phyloP scores from a whole-genome alignment of 2,113 vertebrate species.

The Chlamydotis undulata region DNA sequence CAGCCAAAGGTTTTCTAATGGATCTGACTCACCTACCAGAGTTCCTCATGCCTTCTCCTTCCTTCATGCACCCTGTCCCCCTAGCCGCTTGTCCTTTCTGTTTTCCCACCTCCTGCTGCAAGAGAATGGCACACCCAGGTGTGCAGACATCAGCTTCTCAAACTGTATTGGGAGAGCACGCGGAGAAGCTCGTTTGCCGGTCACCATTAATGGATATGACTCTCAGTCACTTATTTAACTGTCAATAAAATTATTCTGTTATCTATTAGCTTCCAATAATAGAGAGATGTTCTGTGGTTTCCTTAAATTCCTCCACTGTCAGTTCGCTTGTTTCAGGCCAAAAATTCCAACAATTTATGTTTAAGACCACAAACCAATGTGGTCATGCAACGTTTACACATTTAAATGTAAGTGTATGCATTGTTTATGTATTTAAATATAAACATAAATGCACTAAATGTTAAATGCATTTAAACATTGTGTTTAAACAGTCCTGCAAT shows the following conservation, averaged over 20 bases:
- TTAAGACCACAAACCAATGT: not conserved
- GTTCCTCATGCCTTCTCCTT: not conserved
- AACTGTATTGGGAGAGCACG: not conserved
- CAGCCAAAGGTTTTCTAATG: not conserved
- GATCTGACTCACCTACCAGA: not conserved
- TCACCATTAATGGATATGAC: not conserved
- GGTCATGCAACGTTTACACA: not conserved
- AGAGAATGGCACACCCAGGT: not conserved
- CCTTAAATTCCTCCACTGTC: not conserved
- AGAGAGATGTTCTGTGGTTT: not conserved
- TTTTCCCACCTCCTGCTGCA: not conserved
- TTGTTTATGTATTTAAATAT: constrained; percentile 8
- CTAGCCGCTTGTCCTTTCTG: not conserved
- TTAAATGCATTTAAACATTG: not conserved
- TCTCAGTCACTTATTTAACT: not conserved
- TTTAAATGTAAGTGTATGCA: not conserved
- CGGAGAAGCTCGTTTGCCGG: not conserved
- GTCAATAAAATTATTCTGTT: not conserved
- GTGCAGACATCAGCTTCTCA: not conserved
- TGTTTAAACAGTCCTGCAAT: not conserved
- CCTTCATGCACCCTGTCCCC: not conserved
- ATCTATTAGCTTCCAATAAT: not conserved
- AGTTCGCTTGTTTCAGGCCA: not conserved
- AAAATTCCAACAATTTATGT: not conserved
- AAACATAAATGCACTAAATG: constrained; percentile 22